These are phyloP conservation scores for Acrocera orbiculus DNA, from an alignment of 2,888 invertebrate species.

Conservation along the genomic window DNA sequence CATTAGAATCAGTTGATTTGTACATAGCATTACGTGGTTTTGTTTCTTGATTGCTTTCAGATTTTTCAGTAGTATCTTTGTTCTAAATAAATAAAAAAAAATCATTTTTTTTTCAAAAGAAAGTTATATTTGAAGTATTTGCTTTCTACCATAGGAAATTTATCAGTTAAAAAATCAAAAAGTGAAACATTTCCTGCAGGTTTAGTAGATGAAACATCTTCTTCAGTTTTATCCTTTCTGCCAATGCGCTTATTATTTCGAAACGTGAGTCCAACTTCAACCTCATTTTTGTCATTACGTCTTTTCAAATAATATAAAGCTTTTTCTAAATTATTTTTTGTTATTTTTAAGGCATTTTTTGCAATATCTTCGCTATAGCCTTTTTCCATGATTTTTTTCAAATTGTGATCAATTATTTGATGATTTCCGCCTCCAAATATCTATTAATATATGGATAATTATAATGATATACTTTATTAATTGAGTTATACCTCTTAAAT, in stretches of 20 bases:
- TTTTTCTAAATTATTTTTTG: constrained; percentile 53
- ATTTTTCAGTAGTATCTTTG: constrained; percentile 1
- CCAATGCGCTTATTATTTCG: constrained; percentile 10
- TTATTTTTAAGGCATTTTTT: constrained; percentile 48
- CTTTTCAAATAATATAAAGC: constrained; percentile 50
- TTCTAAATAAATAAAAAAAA: constrained; percentile 7
- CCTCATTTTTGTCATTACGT: constrained; percentile 27
- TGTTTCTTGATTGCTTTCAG: constrained; percentile 7
- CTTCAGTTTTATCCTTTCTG: constrained; percentile 26
- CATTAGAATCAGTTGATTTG: constrained; percentile 10
- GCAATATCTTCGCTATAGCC: constrained; percentile 64
- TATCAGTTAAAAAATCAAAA: constrained; percentile 69
- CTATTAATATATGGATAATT: constrained; percentile 15
- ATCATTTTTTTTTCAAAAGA: neutral
- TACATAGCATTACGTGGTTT: constrained; percentile 9
- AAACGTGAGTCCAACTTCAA: constrained; percentile 10
- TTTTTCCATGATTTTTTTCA: constrained; percentile 62
- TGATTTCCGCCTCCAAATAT: constrained; percentile 47
- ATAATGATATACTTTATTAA: no score
- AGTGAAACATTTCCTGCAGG: constrained; percentile 64
- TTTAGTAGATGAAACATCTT: constrained; percentile 43
- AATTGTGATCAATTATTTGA: constrained; percentile 53
- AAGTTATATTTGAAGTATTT: neutral
- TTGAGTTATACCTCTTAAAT: no score
- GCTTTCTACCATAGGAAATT: constrained; percentile 32